Percentiles rank a stretch among this genome's conserved stretches.
These are phyloP conservation scores for Notospermus geniculatus DNA, from an alignment of 1,140 invertebrate genomes.

Conservation along the genomic window DNA sequence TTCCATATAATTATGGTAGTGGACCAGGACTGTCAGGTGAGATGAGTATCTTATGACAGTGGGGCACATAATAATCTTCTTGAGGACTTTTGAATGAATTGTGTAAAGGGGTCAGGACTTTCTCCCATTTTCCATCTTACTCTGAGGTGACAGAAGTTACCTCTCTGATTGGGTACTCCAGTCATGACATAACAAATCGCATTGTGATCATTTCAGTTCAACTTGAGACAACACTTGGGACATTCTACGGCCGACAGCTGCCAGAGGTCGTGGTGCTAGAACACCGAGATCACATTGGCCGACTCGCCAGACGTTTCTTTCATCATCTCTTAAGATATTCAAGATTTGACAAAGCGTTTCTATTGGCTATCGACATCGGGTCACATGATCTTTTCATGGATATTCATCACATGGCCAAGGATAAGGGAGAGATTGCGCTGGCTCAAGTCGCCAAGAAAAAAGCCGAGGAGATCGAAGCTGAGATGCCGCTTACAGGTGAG, in stretches of 20 bases:
- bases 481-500: constrained; percentile 32
- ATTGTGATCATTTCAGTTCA: constrained; percentile 53
- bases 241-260: constrained; percentile 68
- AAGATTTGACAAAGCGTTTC: constrained; percentile 80
- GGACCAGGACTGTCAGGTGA: too few species aligned
- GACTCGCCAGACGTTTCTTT: constrained; percentile 74
- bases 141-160: too few species aligned
- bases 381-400: constrained; percentile 61
- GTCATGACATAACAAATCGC: too few species aligned
- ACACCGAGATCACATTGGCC: constrained; percentile 70
- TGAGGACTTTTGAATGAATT: too few species aligned
- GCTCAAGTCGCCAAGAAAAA: constrained; percentile 73
- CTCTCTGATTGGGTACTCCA: too few species aligned
- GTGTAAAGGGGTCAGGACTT: too few species aligned
- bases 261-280: constrained; percentile 69
- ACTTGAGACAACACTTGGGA: constrained; percentile 70
- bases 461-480: constrained; percentile 63
- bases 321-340: constrained; percentile 76
- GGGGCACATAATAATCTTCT: too few species aligned
- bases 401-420: constrained; percentile 74
- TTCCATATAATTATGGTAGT: neutral
- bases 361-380: constrained; percentile 76
- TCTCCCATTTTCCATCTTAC: too few species aligned
- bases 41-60: too few species aligned
- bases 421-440: constrained; percentile 67